phyloP scores from a whole-genome alignment of 23 tunicate species.

The Styela plicata region DNA sequence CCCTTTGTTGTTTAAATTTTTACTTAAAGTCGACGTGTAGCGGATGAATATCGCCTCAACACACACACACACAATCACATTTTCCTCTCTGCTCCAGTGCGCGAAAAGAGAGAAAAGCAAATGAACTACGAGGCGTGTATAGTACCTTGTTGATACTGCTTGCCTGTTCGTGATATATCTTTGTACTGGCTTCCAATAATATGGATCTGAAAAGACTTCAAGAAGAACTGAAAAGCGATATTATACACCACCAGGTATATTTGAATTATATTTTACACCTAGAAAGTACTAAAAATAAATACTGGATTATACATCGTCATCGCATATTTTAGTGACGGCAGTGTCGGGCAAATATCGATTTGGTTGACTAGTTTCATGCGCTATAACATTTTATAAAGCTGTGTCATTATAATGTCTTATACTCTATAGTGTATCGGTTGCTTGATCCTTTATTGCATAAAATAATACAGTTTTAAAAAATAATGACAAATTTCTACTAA shows the following conservation, averaged over 20 bases:
- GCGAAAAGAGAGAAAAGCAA: slow-evolving; percentile 21
- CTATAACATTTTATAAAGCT: no score
- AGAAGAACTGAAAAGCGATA: slow-evolving; percentile 52
- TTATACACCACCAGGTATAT: slow-evolving; percentile 65
- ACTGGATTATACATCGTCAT: no score
- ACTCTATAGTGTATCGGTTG: no score
- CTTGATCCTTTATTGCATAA: no score
- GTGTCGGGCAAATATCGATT: neutral
- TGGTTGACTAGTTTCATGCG: slow-evolving; percentile 21
- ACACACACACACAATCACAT: no score
- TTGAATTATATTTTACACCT: neutral
- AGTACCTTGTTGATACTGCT: neutral
- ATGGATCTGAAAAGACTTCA: slow-evolving; percentile 70
- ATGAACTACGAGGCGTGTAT: slow-evolving; percentile 24
- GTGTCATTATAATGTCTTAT: no score
- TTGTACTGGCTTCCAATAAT: neutral
- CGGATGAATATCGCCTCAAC: slow-evolving; percentile 21
- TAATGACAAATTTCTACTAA: no score
- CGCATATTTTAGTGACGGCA: neutral
- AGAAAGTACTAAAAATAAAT: no score
- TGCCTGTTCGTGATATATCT: neutral
- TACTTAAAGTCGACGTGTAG: neutral
- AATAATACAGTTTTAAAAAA: no score
- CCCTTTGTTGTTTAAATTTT: no score
- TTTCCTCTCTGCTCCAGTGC: slow-evolving; percentile 21